Base-by-base conservation (phyloP, 2,797 vertebrate genomes). In the Rhynchotus rufescens region DNA sequence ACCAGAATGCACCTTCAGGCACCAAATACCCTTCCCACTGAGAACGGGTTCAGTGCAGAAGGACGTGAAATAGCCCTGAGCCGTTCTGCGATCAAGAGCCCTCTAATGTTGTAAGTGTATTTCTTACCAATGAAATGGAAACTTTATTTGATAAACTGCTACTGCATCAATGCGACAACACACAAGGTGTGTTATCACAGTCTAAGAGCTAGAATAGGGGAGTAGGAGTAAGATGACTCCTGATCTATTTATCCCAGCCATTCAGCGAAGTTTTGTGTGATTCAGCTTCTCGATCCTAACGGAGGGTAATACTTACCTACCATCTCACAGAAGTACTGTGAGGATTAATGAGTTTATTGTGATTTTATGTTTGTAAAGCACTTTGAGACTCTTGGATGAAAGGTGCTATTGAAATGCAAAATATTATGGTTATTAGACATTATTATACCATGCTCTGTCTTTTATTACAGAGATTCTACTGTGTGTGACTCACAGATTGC, bases 341-440 rank as follows among this genome's bases (percentile, higher is more conserved):
- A 95, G 88, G 34, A 92, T 69, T 89, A 87, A 80, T 64, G 90
- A 93, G 86, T 91, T 93, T 94, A 94, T 60, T 87, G 76, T n/a
- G 88, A 95, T 84, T 85, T 95, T 96, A 64, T 96, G 94, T 96
- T 96, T 96, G 96, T 95, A 96, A 96, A 95, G 96, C 95, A 95
- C 95, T 96, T 95, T 92, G 91, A 93, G 96, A 95, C 92, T 95
- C 86, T 71, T 89, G 88, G 90, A 92, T 96, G 93, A 95, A 95
- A 95, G 93, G 91, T 93, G 91, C 84, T 92, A 96, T 96, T 96
- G 95, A 96, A 96, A 96, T 96, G 96, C 91, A 95, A 96, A 96
- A 95, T 94, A 96, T 91, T 95, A 94, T 89, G 90, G 94, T 94
- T 96, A 96, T 96, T 96, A 96, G 91, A 89, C 64, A 67, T 90